Evolutionary conservation across 1,140 invertebrate species (phyloP).

Genomic region (Callitettix versicolor): DNA sequence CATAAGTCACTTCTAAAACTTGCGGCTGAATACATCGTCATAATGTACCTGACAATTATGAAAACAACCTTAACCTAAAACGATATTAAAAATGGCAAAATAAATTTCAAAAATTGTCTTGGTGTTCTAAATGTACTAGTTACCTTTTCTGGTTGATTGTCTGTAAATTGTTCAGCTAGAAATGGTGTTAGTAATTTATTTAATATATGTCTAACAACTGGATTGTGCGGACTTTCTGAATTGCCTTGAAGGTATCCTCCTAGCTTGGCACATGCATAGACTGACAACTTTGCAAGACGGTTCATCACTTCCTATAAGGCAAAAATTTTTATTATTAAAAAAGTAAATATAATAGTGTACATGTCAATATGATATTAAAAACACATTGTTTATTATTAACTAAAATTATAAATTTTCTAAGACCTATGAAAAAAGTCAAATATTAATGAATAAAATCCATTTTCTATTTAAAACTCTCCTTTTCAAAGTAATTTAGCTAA

Average conservation of each 20-base stretch:
- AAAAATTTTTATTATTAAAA: slow-evolving; percentile 2
- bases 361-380: not conserved
- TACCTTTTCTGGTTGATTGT: slow-evolving; percentile 61
- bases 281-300: slow-evolving; percentile 75
- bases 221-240: slow-evolving; percentile 48
- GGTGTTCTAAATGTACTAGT: too few relatives aligned
- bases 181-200: slow-evolving; percentile 81
- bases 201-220: slow-evolving; percentile 52
- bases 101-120: too few relatives aligned
- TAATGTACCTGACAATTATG: too few relatives aligned
- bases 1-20: too few relatives aligned
- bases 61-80: not conserved
- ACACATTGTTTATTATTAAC: too few relatives aligned
- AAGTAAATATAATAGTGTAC: not conserved
- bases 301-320: slow-evolving; percentile 74
- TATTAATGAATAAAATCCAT: not conserved
- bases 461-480: not conserved
- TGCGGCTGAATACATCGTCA: too few relatives aligned
- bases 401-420: too few relatives aligned
- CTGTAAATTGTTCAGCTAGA: slow-evolving; percentile 64
- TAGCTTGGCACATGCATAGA: slow-evolving; percentile 72
- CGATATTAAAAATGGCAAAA: not conserved
- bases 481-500: too few relatives aligned
- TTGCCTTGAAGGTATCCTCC: slow-evolving; percentile 60
- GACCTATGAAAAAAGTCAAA: not conserved